These are phyloP conservation scores for Scaptomyza flava DNA, from an alignment of 2,888 invertebrate genomes.

Conservation along the genomic window DNA sequence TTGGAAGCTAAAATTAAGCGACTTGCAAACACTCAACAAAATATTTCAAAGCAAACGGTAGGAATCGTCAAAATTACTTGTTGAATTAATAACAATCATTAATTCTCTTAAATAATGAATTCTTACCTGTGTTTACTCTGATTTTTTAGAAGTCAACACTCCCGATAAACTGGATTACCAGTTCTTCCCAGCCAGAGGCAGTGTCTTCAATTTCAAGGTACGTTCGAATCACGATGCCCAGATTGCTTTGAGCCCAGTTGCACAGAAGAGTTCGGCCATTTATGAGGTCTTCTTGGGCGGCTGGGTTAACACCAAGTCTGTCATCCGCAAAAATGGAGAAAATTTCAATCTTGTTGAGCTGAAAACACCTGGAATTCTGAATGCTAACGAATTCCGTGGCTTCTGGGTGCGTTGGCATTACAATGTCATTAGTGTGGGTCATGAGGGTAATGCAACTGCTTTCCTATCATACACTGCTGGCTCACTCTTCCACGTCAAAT, in stretches of 20 bases:
- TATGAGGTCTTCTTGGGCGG: constrained; percentile 95
- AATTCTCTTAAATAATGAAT: background rate
- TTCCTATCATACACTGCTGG: constrained; percentile 91
- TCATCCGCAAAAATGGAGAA: constrained; percentile 92
- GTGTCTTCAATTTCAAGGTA: constrained; percentile 90
- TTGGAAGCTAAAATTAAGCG: no score
- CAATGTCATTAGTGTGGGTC: constrained; percentile 89
- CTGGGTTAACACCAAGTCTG: constrained; percentile 93
- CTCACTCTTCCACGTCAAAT: constrained; percentile 89
- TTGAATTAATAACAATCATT: no score
- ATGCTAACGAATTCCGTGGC: constrained; percentile 90
- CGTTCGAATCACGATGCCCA: constrained; percentile 93
- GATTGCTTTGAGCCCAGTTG: constrained; percentile 90
- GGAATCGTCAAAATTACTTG: no score
- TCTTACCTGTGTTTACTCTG: background rate
- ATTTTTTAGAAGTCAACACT: constrained; percentile 87
- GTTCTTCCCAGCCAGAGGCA: constrained; percentile 90
- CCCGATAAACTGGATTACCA: constrained; percentile 93
- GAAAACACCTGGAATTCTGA: constrained; percentile 90
- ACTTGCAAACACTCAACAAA: no score
- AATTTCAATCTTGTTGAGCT: constrained; percentile 89
- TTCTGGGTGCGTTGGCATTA: constrained; percentile 94
- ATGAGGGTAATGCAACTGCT: constrained; percentile 89
- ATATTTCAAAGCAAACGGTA: no score
- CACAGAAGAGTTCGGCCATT: constrained; percentile 90